These are phyloP conservation scores for Rhinichthys osculus DNA, from an alignment of 2,797 vertebrate genomes.

Conservation along the genomic window DNA sequence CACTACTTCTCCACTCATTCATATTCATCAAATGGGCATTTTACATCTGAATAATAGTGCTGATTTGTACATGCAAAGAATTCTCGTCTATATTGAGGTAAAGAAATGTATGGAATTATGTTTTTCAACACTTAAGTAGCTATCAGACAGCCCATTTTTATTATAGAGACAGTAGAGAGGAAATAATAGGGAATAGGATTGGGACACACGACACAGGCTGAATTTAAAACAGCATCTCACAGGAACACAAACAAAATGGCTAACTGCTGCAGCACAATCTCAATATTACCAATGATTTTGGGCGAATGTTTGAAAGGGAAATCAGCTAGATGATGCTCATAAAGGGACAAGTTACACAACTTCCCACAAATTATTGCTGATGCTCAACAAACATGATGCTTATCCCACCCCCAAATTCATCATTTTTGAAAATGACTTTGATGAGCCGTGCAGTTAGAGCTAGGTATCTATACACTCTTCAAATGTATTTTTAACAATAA, in stretches of 20 bases:
- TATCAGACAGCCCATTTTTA: neutral
- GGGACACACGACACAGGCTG: neutral
- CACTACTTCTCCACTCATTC: neutral
- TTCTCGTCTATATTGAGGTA: neutral
- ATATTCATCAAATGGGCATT: neutral
- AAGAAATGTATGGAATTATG: neutral
- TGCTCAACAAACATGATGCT: neutral
- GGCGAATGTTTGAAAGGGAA: neutral
- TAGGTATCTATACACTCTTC: neutral
- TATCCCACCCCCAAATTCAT: neutral
- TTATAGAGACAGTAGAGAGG: slow-evolving; percentile 5
- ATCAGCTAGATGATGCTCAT: neutral
- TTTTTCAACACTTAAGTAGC: slow-evolving; percentile 16
- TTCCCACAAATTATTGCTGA: neutral
- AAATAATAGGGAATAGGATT: neutral
- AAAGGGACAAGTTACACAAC: neutral
- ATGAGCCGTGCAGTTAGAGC: neutral
- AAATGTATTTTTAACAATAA: neutral
- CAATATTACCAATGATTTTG: neutral
- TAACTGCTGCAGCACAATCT: slow-evolving; percentile 15
- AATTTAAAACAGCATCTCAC: slow-evolving; percentile 4
- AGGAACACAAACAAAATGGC: neutral
- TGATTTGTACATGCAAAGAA: slow-evolving; percentile 10
- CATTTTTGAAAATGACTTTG: neutral
- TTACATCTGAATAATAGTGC: slow-evolving; percentile 3